Evolutionary conservation across 2,888 invertebrate genomes (phyloP), one percentile per base, ranked within the genome.

Genomic region (Acanthoscelides obtectus): DNA sequence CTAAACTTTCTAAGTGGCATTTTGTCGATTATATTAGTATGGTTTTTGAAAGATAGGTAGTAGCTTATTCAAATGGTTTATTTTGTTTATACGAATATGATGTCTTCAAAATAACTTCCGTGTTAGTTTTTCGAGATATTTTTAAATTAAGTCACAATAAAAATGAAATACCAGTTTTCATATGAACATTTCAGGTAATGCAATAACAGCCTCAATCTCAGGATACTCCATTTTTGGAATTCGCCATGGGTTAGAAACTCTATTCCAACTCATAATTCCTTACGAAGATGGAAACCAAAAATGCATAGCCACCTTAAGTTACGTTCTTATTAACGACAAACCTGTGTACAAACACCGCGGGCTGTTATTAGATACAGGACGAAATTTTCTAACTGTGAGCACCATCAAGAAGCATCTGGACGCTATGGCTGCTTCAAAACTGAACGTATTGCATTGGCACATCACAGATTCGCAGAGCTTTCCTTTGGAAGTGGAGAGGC

Each of bases 401-500:
- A 88, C 89, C 67, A 91, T 95, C 21, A 88, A 90, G 78, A 89
- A 88, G 76, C 93, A 93, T 68, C 87, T 97, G 76, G 93, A 96
- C 79, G 96, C 91, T 0, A 95, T 98, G 93, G 92, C 94, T 0
- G 89, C 93, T 20, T 92, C 92, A 69, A 98, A 98, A 85, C 86
- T 98, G 87, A 98, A 98, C 82, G 94, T 96, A 0, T 90, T 98
- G 67, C 98, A 98, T 82, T 98, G 97, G 97, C 95, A 95, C 82
- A 91, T 91, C 0, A 93, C 94, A 0, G 98, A 98, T 84, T 91
- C 95, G 0, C 97, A 97, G 77, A 96, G 97, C 79, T 98, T 97
- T 85, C 97, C 98, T 0, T 87, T 96, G 80, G 92, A 93, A 80
- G 91, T 93, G 0, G 87, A 88, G n/a, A 87, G 91, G 65, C 89